These are phyloP conservation scores for Eidolon dupreanum DNA, from an alignment of 2,797 vertebrate genomes.

Conservation along the genomic window DNA sequence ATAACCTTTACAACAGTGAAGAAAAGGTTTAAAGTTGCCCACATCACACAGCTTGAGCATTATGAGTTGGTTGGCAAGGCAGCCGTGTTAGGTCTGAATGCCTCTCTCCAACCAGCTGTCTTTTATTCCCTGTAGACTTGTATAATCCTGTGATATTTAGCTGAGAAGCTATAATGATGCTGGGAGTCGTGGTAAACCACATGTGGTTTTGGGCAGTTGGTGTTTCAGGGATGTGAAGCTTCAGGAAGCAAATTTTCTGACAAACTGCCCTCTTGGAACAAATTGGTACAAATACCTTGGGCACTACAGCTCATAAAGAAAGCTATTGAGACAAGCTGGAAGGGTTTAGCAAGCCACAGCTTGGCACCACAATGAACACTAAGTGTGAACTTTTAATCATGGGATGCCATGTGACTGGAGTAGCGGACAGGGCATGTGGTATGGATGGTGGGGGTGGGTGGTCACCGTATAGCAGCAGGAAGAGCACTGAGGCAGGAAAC, in stretches of 20 bases:
- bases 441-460: fast-evolving
- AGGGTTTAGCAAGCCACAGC: conserved; percentile 1
- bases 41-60: neutral
- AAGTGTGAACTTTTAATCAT: neutral
- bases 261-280: conserved; percentile 44
- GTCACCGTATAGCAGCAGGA: fast-evolving
- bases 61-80: neutral
- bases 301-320: neutral
- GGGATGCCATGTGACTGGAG: neutral
- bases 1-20: neutral
- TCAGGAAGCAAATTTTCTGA: conserved; percentile 30
- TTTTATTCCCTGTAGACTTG: neutral
- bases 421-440: neutral
- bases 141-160: neutral
- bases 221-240: neutral
- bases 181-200: conserved; percentile 35
- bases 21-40: neutral
- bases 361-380: neutral
- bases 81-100: neutral
- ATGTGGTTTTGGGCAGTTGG: neutral
- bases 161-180: neutral
- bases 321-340: neutral
- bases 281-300: conserved; percentile 41
- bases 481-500: neutral
- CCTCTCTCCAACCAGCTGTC: neutral